Evolutionary conservation across 1,140 invertebrate genomes (phyloP).

Genomic region (Scaptomyza graminum): DNA sequence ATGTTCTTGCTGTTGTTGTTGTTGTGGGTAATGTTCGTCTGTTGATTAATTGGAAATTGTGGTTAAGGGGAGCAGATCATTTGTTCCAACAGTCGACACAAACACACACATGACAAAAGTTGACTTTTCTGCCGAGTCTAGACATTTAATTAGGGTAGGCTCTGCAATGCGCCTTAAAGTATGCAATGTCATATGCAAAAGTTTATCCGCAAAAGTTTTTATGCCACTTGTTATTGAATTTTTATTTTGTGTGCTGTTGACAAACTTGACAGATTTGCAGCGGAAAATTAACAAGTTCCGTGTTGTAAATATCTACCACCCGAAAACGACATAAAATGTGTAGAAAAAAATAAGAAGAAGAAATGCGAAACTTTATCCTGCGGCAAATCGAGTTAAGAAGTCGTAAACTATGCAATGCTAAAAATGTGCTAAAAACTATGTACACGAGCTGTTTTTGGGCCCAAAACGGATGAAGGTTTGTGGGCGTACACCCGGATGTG

Average conservation of each 20-base stretch:
- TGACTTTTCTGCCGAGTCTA: constrained; percentile 43
- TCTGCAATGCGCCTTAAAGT: constrained; percentile 45
- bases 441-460: constrained; percentile 29
- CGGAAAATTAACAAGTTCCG: constrained; percentile 79
- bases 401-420: constrained; percentile 69
- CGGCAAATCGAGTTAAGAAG: constrained; percentile 75
- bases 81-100: constrained; percentile 17
- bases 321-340: constrained; percentile 12
- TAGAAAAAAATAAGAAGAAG: constrained; percentile 14
- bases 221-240: constrained; percentile 65
- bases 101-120: constrained; percentile 5
- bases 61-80: constrained; percentile 67
- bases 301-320: constrained; percentile 27
- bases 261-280: constrained; percentile 79
- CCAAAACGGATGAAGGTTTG: background rate
- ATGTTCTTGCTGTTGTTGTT: constrained; percentile 26
- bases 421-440: constrained; percentile 74
- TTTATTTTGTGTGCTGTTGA: constrained; percentile 15
- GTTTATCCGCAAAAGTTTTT: constrained; percentile 54
- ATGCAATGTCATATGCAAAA: constrained; percentile 58
- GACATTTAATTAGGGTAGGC: constrained; percentile 73
- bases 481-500: constrained; percentile 21
- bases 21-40: constrained; percentile 57
- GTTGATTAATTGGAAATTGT: constrained; percentile 81
- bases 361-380: constrained; percentile 62